Evolutionary conservation across 2,113 vertebrate genomes (phyloP).

Genomic region (Hippocampus zosterae): DNA sequence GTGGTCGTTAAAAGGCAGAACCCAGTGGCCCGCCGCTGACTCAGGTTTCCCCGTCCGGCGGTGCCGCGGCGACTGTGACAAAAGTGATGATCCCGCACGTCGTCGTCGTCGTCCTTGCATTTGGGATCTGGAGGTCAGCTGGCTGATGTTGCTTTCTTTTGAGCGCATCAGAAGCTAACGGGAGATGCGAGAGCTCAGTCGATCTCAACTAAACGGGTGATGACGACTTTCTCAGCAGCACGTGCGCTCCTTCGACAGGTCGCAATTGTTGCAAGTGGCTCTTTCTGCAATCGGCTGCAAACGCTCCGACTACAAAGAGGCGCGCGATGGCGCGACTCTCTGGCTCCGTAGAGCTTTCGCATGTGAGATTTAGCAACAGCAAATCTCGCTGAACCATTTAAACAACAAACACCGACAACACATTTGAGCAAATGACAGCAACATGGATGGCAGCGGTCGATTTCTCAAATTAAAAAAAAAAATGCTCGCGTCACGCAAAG

Average conservation of each 20-base stretch:
- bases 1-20: neutral
- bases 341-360: too few species aligned
- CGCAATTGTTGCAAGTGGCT: neutral
- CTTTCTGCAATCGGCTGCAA: too few species aligned
- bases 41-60: neutral
- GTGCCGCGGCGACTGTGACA: too few species aligned
- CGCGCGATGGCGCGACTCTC: too few species aligned
- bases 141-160: conserved; percentile 15
- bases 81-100: conserved; percentile 54
- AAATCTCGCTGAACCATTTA: too few species aligned
- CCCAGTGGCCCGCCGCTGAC: neutral
- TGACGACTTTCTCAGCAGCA: neutral
- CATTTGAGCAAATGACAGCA: neutral
- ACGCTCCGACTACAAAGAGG: too few species aligned
- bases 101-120: conserved; percentile 30
- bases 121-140: conserved; percentile 35
- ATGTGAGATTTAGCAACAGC: too few species aligned
- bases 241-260: too few species aligned
- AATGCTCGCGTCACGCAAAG: conserved; percentile 12
- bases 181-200: conserved; percentile 21
- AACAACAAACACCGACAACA: neutral
- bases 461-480: neutral
- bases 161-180: conserved; percentile 26
- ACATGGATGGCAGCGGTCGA: neutral
- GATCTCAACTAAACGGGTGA: neutral